These are phyloP conservation scores for Dasypus novemcinctus DNA, from an alignment of 2,113 vertebrate genomes.

Conservation along the genomic window DNA sequence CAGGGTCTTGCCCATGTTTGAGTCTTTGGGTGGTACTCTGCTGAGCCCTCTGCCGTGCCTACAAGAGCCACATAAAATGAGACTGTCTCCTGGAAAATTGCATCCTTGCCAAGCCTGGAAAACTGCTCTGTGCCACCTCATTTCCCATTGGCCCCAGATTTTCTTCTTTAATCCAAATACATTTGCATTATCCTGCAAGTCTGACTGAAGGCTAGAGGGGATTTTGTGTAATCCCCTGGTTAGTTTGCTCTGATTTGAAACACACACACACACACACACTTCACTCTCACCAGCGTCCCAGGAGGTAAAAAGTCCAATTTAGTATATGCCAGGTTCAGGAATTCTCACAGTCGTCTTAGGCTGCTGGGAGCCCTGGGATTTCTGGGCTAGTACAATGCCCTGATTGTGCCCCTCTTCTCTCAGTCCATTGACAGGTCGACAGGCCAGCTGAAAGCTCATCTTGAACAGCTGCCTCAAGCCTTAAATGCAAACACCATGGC, in stretches of 20 bases:
- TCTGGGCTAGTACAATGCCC: background rate
- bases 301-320: constrained; percentile 25
- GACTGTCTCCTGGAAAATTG: constrained; percentile 54
- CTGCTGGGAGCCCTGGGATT: background rate
- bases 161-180: constrained; percentile 51
- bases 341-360: background rate
- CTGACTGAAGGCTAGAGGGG: background rate
- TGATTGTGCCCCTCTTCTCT: background rate
- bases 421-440: background rate
- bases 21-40: background rate
- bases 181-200: background rate
- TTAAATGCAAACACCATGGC: constrained; percentile 50
- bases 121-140: constrained; percentile 28
- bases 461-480: constrained; percentile 37
- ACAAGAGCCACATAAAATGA: background rate
- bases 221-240: constrained; percentile 43
- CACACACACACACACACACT: background rate
- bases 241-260: constrained; percentile 31
- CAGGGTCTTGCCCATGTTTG: background rate
- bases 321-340: background rate
- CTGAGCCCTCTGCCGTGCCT: constrained; percentile 26
- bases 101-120: constrained; percentile 33
- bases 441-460: constrained; percentile 53
- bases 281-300: constrained; percentile 57
- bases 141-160: constrained; percentile 36